Evolutionary conservation across 2,888 invertebrate genomes (phyloP).

Genomic region (Drosophila fungiperda): DNA sequence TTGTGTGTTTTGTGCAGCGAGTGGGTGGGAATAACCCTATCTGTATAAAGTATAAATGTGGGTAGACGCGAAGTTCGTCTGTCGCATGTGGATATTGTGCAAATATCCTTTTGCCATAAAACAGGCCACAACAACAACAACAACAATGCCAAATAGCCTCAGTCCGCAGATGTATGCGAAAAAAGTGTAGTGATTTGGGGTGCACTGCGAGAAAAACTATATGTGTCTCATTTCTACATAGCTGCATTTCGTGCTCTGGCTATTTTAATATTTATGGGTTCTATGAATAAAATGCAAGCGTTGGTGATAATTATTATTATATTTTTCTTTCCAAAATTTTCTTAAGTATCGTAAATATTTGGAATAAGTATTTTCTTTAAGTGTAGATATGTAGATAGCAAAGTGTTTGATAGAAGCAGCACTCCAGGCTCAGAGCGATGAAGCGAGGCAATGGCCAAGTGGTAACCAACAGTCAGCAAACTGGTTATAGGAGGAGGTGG

Average conservation of each 20-base stretch:
- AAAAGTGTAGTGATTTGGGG: background rate
- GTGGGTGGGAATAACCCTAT: conserved; percentile 26
- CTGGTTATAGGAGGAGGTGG: conserved; percentile 45
- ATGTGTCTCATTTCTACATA: background rate
- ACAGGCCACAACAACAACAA: conserved; percentile 44
- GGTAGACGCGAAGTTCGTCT: conserved; percentile 52
- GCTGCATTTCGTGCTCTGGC: background rate
- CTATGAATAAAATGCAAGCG: background rate
- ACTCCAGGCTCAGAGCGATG: conserved; percentile 27
- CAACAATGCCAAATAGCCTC: conserved; percentile 58
- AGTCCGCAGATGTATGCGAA: conserved; percentile 30
- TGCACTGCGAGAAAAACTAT: background rate
- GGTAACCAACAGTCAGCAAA: conserved; percentile 71
- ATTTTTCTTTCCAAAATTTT: background rate
- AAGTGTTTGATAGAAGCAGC: conserved; percentile 35
- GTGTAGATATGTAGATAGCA: conserved; percentile 3
- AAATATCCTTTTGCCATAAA: conserved; percentile 65
- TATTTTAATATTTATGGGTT: background rate
- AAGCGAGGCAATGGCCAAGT: conserved; percentile 50
- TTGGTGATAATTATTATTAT: background rate
- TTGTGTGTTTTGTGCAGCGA: no score
- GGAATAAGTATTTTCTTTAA: background rate
- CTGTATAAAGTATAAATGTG: conserved; percentile 53
- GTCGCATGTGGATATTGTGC: conserved; percentile 67
- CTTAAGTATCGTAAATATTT: background rate